A percentile compares a stretch with the other conserved stretches of the same genome.
phyloP scores from a whole-genome alignment of 2,797 vertebrate species.

The Platalea minor region DNA sequence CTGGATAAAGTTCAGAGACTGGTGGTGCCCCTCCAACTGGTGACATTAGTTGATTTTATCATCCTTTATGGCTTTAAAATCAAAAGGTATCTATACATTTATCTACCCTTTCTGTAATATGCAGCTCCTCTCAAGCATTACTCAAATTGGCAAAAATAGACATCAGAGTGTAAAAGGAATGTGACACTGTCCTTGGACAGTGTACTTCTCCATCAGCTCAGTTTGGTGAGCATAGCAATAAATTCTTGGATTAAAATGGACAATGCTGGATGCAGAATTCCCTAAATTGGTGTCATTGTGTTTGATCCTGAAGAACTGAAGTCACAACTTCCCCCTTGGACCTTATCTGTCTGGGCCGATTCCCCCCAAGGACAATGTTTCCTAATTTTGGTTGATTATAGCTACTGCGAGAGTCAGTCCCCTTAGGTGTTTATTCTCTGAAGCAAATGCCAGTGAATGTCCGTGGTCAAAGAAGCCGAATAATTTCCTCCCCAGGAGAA shows the following conservation, averaged over 20 bases:
- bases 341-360: not conserved
- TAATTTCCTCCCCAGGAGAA: not conserved
- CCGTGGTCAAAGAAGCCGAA: not conserved
- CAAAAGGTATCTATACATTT: not conserved
- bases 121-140: not conserved
- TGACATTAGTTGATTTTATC: not conserved
- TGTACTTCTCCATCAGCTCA: not conserved
- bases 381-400: not conserved
- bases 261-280: not conserved
- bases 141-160: not conserved
- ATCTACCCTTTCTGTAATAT: not conserved
- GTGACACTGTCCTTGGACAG: not conserved
- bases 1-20: not conserved
- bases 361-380: not conserved
- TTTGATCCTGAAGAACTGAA: not conserved
- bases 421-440: not conserved
- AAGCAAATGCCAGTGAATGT: not conserved
- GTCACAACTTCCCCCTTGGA: not conserved
- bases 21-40: accelerated
- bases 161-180: not conserved
- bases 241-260: not conserved
- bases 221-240: not conserved
- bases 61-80: not conserved
- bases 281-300: not conserved
- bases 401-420: not conserved